phyloP scores from a whole-genome alignment of 2,113 vertebrate genomes.

The Chloebia gouldiae region DNA sequence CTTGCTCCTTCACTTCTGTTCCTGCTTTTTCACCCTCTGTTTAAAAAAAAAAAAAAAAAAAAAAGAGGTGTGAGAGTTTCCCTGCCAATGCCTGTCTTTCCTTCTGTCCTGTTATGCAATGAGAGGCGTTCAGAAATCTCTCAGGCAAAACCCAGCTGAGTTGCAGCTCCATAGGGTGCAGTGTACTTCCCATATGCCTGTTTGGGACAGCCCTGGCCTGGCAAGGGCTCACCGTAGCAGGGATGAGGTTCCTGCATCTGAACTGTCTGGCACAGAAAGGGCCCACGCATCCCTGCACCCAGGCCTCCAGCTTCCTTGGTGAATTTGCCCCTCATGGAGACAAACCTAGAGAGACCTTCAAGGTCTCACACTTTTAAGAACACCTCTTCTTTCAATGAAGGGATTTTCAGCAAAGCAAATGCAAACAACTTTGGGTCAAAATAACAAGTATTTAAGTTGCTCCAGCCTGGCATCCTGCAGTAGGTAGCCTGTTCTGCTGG shows the following conservation, averaged over 20 bases:
- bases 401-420: neutral
- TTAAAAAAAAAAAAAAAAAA: too few species aligned
- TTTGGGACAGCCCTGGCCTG: neutral
- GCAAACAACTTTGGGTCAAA: neutral
- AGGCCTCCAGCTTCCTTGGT: neutral
- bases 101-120: neutral
- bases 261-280: neutral
- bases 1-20: neutral
- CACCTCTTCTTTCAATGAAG: neutral
- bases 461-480: neutral
- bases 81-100: neutral
- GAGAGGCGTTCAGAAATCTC: neutral
- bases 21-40: neutral
- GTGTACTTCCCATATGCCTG: fast-evolving
- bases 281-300: neutral
- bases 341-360: neutral
- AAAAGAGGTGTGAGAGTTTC: neutral
- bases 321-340: neutral
- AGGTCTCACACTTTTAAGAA: neutral
- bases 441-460: neutral
- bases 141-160: neutral
- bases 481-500: neutral
- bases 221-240: neutral
- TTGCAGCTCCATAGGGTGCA: fast-evolving
- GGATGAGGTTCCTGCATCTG: neutral